These are phyloP conservation scores for Balaenoptera acutorostrata DNA, from an alignment of 2,113 vertebrate species.

Conservation along the genomic window DNA sequence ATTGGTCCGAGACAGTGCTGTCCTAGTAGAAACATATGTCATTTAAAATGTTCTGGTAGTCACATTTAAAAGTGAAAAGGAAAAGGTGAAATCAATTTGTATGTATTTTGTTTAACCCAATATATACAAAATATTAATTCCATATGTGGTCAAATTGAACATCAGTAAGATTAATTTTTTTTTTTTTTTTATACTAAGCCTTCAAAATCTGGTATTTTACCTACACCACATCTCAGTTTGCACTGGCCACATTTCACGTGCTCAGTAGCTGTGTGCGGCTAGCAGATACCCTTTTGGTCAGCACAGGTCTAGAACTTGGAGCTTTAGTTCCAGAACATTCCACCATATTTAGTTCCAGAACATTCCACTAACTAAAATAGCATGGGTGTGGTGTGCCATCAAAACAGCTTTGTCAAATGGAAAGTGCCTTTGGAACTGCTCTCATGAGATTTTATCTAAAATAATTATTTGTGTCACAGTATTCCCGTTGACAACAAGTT, in stretches of 20 bases:
- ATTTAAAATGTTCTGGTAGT: not conserved
- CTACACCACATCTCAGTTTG: not conserved
- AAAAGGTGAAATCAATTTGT: not conserved
- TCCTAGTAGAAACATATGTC: not conserved
- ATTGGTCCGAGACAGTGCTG: not conserved
- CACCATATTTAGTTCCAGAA: not conserved
- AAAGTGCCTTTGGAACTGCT: not conserved
- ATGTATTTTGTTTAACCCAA: not conserved
- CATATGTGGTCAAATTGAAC: not conserved
- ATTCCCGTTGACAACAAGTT: slow-evolving; percentile 9
- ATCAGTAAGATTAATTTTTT: not conserved
- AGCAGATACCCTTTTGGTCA: not conserved
- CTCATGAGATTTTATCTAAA: not conserved
- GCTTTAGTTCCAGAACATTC: not conserved
- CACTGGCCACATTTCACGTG: not conserved
- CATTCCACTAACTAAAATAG: not conserved
- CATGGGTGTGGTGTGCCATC: not conserved
- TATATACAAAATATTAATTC: not conserved
- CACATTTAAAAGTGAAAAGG: not conserved
- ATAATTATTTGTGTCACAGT: not conserved
- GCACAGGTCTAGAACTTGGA: not conserved
- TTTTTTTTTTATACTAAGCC: not conserved
- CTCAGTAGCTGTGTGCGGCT: no score
- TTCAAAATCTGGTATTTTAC: not conserved
- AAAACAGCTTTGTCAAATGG: not conserved